phyloP scores from a whole-genome alignment of 2,888 invertebrate species.

The Elysia crispata region DNA sequence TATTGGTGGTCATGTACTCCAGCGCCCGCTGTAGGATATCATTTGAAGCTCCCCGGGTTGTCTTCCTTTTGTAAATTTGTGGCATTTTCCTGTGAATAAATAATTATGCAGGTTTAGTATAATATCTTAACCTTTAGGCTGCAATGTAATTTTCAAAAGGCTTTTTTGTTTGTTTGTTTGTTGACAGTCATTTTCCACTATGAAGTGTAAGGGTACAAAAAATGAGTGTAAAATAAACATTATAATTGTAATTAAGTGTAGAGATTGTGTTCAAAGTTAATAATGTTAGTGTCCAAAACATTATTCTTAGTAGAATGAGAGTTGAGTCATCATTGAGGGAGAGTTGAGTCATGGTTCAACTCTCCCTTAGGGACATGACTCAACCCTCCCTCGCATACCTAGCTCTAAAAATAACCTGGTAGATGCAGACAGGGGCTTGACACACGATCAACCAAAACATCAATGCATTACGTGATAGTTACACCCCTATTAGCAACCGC shows the following conservation, averaged over 20 bases:
- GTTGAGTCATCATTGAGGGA: background rate
- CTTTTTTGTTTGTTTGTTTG: too few species aligned
- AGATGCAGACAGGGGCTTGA: background rate
- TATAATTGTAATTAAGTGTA: too few species aligned
- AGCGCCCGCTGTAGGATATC: constrained; percentile 35
- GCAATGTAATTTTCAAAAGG: too few species aligned
- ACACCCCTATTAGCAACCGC: background rate
- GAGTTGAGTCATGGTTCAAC: constrained; percentile 14
- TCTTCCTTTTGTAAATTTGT: constrained; percentile 60
- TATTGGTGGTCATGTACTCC: background rate
- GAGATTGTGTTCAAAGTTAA: too few species aligned
- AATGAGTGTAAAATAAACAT: too few species aligned
- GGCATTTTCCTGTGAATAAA: constrained; percentile 60
- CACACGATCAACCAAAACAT: background rate
- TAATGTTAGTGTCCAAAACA: background rate
- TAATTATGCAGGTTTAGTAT: background rate
- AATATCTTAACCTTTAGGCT: too few species aligned
- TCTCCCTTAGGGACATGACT: background rate
- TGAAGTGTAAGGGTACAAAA: too few species aligned
- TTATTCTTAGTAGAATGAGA: background rate
- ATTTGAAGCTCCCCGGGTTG: constrained; percentile 62
- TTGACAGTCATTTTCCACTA: too few species aligned
- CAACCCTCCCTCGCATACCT: background rate
- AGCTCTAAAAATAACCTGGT: background rate
- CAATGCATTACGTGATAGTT: background rate